Percentiles rank a stretch among this genome's conserved stretches.
These are phyloP conservation scores for Xiphias gladius DNA, from an alignment of 2,113 vertebrate genomes.

Conservation along the genomic window DNA sequence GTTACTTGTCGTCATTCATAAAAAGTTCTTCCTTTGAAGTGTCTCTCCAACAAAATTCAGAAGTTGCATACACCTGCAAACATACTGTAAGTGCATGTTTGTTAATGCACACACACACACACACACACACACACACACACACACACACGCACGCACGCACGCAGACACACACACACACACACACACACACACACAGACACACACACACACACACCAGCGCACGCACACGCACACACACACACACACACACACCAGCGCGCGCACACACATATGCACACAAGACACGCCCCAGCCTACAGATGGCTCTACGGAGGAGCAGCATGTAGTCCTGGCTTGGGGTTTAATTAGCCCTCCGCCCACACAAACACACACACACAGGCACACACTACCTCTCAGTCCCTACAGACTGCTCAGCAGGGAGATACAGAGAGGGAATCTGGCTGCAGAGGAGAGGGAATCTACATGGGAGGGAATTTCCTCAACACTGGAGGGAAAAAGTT, in stretches of 20 bases:
- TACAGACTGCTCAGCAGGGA: constrained; percentile 62
- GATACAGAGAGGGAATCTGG: constrained; percentile 78
- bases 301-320: constrained; percentile 58
- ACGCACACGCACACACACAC: too few relatives aligned
- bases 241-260: too few relatives aligned
- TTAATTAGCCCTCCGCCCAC: constrained; percentile 64
- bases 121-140: constrained; percentile 27
- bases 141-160: background rate
- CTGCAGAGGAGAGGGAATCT: constrained; percentile 79
- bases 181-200: constrained; percentile 34
- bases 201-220: background rate
- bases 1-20: background rate
- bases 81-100: constrained; percentile 1
- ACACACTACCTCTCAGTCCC: constrained; percentile 48
- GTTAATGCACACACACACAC: constrained; percentile 19
- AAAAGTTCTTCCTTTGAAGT: background rate
- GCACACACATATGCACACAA: constrained; percentile 6
- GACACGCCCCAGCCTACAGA: constrained; percentile 58
- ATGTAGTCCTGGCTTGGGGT: constrained; percentile 54
- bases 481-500: constrained; percentile 76
- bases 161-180: background rate
- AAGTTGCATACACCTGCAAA: constrained; percentile 34
- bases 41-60: background rate
- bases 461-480: constrained; percentile 79
- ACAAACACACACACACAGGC: constrained; percentile 16